Percentiles rank a stretch among this genome's conserved stretches.
Conservation (phyloP, 2,113 vertebrate species). For the Illadopsis cleaveri region DNA sequence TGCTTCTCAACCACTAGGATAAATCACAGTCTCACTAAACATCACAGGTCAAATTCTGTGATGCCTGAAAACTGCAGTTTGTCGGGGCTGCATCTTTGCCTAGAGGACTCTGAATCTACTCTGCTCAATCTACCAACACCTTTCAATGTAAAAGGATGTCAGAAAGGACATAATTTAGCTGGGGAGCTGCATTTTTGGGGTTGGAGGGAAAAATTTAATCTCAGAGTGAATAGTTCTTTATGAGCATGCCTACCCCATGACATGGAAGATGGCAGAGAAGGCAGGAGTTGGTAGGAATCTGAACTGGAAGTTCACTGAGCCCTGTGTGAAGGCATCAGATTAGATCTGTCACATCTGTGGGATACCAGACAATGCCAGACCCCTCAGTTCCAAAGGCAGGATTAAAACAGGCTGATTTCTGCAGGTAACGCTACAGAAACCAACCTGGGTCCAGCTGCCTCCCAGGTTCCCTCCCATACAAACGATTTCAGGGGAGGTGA, state of each 20-base stretch:
- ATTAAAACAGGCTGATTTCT: neutral
- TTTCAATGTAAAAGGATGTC: neutral
- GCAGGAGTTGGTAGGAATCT: neutral
- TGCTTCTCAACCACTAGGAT: neutral
- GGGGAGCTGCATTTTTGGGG: neutral
- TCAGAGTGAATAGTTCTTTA: neutral
- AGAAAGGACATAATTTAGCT: neutral
- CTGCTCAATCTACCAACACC: neutral
- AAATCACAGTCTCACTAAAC: neutral
- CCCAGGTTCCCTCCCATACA: neutral
- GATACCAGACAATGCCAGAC: neutral
- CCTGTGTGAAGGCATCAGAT: neutral
- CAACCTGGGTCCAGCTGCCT: neutral
- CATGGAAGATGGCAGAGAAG: neutral
- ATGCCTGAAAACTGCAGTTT: neutral
- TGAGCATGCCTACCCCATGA: neutral
- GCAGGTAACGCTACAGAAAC: neutral
- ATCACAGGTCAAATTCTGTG: neutral
- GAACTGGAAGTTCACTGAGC: neutral
- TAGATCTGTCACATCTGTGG: neutral
- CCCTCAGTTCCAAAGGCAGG: neutral
- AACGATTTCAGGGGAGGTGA: conserved; percentile 19
- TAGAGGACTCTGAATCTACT: neutral
- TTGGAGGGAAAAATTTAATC: neutral
- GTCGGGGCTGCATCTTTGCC: neutral